These are phyloP conservation scores for Bubo blakistoni DNA, from an alignment of 2,113 vertebrate genomes.

Conservation along the genomic window DNA sequence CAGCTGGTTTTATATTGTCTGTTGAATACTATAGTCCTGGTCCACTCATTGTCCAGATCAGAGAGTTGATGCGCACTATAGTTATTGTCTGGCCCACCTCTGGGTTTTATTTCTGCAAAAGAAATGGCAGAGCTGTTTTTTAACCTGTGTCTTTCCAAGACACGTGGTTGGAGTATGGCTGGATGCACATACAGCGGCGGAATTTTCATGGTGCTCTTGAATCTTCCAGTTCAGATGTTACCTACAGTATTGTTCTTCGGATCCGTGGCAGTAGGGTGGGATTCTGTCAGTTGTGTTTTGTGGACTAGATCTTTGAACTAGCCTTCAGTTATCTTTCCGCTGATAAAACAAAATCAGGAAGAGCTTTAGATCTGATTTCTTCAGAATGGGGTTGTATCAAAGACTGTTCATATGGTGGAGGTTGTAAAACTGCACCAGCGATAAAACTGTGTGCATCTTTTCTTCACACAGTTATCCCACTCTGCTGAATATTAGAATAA, in stretches of 20 bases:
- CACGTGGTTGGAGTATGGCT: not conserved
- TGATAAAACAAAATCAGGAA: not conserved
- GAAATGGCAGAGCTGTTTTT: not conserved
- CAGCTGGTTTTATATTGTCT: not conserved
- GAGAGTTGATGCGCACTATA: not conserved
- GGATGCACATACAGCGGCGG: not conserved
- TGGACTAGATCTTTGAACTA: not conserved
- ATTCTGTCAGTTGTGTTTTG: not conserved
- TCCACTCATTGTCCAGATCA: fast-evolving
- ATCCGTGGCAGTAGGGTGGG: not conserved
- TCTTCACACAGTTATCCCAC: not conserved
- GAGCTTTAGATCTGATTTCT: not conserved
- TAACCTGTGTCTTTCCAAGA: not conserved
- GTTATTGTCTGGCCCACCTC: not conserved
- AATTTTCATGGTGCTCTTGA: not conserved
- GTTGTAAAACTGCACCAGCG: not conserved
- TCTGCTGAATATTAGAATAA: not conserved
- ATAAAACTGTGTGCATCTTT: not conserved
- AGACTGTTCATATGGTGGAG: not conserved
- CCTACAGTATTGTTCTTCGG: not conserved
- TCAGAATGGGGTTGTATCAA: not conserved
- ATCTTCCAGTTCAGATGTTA: not conserved
- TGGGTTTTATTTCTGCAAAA: not conserved
- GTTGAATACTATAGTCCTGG: not conserved
- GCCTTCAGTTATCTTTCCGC: not conserved